These are phyloP conservation scores for Hydrolagus colliei DNA, from an alignment of 2,797 vertebrate species.

Conservation along the genomic window DNA sequence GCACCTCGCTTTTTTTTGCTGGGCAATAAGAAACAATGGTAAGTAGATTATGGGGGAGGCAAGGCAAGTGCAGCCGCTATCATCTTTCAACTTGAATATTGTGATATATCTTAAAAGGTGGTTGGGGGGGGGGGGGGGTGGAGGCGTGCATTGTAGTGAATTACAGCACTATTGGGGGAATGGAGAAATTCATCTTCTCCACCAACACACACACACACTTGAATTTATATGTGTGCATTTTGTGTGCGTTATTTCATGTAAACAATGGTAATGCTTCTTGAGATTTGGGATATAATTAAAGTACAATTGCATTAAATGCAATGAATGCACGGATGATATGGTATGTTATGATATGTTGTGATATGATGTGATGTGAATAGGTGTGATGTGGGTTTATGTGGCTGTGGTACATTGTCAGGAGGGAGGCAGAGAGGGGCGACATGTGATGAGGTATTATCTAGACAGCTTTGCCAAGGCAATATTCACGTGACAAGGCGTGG, in stretches of 20 bases:
- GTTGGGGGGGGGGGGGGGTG: background rate
- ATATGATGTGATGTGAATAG: background rate
- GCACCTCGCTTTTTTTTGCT: constrained; percentile 93
- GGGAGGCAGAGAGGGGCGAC: constrained; percentile 48
- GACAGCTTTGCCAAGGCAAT: constrained; percentile 69
- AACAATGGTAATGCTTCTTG: background rate
- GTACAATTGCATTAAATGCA: background rate
- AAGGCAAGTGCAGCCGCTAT: constrained; percentile 35
- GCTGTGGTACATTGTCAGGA: constrained; percentile 34
- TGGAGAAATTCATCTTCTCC: background rate
- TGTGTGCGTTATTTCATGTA: too few relatives aligned
- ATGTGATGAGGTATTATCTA: constrained; percentile 84
- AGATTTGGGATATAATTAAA: background rate
- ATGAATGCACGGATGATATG: too few relatives aligned
- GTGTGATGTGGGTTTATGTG: background rate
- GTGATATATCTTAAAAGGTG: background rate
- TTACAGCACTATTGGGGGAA: background rate
- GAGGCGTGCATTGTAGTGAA: too few relatives aligned
- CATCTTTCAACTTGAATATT: background rate
- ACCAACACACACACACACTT: background rate
- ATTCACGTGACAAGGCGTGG: constrained; percentile 81
- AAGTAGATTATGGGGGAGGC: constrained; percentile 65
- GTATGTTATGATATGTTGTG: too few relatives aligned
- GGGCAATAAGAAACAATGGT: constrained; percentile 95
- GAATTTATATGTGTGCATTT: background rate